Evolutionary conservation across 2,797 vertebrate species (phyloP), one percentile per base, ranked within the genome.

Genomic region (Syngnathus rostellatus): DNA sequence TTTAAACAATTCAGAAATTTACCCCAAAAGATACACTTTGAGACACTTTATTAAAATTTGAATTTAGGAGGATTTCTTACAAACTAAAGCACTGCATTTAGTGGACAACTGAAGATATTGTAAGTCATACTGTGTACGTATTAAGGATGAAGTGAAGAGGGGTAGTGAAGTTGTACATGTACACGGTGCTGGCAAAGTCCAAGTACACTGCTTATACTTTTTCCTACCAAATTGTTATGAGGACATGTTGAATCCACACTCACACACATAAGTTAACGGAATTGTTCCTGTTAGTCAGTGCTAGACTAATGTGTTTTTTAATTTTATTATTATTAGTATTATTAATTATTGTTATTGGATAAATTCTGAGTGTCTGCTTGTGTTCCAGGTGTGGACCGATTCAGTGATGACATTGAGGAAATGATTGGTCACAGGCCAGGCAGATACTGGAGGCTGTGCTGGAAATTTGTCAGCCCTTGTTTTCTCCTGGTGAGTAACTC

Each of bases 381-480:
- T 38, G 39, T 73, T 81, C 63, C 67, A 95, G 94, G 94, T 0
- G 94, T 95, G 76, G 91, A 91, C 70, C 92, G 93, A 64, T 96
- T 96, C 83, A 95, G 94, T 37, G 93, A 96, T 16, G 94, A 96
- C 76, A 95, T 96, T 64, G 81, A 93, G 73, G 91, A 95, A 82
- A 96, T 95, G 94, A 95, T 94, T 23, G 94, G 94, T 37, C 90
- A 90, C 70, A 87, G 92, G 64, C 94, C 94, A 19, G 93, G 92
- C 55, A 77, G 85, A 45, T 96, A 96, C 83, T 96, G 94, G 94
- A 88, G 94, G 64, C 82, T 96, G 64, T 96, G 94, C 85, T 96
- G 94, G 94, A 96, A 96, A 86, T 93, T 94, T 79, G 93, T 95
- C 76, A 96, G 94, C 65, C 94, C 94, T 58, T 95, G 93, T 80